Base-by-base conservation (phyloP, 1,140 invertebrate species). In the Drosophila erecta region DNA sequence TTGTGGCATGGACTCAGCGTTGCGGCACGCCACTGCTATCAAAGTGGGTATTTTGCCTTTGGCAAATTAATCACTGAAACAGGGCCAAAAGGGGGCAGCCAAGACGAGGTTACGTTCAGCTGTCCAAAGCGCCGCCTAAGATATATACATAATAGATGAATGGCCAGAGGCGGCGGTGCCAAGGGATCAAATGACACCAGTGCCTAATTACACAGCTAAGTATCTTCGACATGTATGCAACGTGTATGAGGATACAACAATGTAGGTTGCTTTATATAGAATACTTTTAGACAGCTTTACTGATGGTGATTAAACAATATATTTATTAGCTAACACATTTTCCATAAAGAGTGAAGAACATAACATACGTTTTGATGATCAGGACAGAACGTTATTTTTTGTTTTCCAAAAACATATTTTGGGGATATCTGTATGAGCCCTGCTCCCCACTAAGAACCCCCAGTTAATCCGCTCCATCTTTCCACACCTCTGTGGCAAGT, bases 21-120 rank as follows among this genome's bases (percentile, higher is more conserved):
- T 89, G 79, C 76, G 75, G 84, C 83, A 87, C 83, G 83, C 84
- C 83, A 87, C 76, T 64, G 84, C 84, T 79, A 87, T 89, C 79
- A 89, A 79, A 87, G 83, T 74, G 72, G 89, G 83, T 74, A 76
- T 87, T 87, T 89, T 87, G 83, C 86, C 83, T 87, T 89, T 87
- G 76, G 66, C 75, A 86, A 86, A 87, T 86, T 83, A 86, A 86
- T 86, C 83, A 81, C 46, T 51, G 20, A 51, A 65, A 67, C 70
- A 81, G 69, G 55, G 59, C 70, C 72, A 38, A 51, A 64, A 50
- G 47, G 51, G 60, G 66, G 66, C 17, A 51, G 49, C 56, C 47
- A 49, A 64, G 59, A 37, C 17, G 38, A 41, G 56, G 62, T 47
- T 47, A 47, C 51, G 59, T 59, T 76, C 54, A 61, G 75, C 24